These are phyloP conservation scores for Therioaphis trifolii DNA, from an alignment of 2,888 invertebrate genomes.

Conservation along the genomic window DNA sequence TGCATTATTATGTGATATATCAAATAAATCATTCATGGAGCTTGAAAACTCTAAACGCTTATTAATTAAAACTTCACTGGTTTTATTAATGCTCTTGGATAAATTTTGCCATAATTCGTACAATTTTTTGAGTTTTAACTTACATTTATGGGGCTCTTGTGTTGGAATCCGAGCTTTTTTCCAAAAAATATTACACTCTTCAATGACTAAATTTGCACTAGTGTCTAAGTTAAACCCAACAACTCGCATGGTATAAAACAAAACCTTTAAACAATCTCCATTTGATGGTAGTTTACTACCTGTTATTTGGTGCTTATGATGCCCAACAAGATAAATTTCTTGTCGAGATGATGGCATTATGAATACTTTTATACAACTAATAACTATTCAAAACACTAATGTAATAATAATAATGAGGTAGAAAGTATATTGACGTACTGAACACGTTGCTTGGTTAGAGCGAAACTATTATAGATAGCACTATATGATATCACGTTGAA, in stretches of 20 bases:
- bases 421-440: not conserved
- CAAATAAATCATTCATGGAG: not conserved
- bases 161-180: not conserved
- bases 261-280: no score
- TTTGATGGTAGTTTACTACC: no score
- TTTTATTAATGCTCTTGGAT: not conserved
- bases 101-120: constrained; percentile 30
- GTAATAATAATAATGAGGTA: not conserved
- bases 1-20: not conserved
- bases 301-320: no score
- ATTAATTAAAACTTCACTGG: constrained; percentile 27
- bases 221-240: no score
- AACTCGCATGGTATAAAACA: no score
- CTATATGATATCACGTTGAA: no score
- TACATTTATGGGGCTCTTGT: not conserved
- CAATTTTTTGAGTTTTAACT: constrained; percentile 19
- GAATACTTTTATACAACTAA: no score
- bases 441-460: not conserved
- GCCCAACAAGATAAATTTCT: no score
- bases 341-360: no score
- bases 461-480: not conserved
- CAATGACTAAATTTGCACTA: no score
- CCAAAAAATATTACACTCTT: no score
- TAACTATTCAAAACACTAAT: no score
- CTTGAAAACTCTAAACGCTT: constrained; percentile 23